Percentiles rank a stretch among this genome's conserved stretches.
These are phyloP conservation scores for Ceratoteleas bidentatus DNA, from an alignment of 1,140 invertebrate genomes.

Conservation along the genomic window DNA sequence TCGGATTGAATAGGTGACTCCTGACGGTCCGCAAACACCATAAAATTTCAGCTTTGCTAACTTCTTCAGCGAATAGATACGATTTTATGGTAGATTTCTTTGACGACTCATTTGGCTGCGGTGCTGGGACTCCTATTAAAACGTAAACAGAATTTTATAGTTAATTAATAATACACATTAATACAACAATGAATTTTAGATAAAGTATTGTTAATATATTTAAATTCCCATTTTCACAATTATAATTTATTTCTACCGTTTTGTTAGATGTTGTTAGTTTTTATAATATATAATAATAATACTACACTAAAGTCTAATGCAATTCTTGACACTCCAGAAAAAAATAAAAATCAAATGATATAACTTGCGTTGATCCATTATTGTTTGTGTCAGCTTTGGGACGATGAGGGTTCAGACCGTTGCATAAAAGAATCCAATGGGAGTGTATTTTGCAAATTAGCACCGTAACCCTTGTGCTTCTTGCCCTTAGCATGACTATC, in stretches of 20 bases:
- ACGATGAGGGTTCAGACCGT: not conserved
- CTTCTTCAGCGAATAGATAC: constrained; percentile 26
- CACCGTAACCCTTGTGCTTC: constrained; percentile 12
- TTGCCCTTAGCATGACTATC: constrained; percentile 13
- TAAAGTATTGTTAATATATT: not conserved
- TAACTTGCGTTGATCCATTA: not conserved
- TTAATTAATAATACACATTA: not conserved
- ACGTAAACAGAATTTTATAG: too few relatives aligned
- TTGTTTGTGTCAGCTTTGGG: constrained; percentile 2
- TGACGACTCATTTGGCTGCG: not conserved
- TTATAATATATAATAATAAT: too few relatives aligned
- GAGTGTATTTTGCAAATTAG: not conserved
- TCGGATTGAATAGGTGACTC: constrained; percentile 38
- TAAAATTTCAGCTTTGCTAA: constrained; percentile 56
- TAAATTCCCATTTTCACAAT: too few relatives aligned
- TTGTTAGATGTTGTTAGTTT: too few relatives aligned
- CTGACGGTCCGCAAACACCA: constrained; percentile 37
- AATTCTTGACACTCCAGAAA: too few relatives aligned
- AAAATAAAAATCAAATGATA: too few relatives aligned
- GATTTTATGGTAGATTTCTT: constrained; percentile 2
- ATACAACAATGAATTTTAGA: not conserved
- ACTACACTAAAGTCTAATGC: too few relatives aligned
- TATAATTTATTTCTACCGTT: too few relatives aligned
- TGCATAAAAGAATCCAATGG: not conserved
- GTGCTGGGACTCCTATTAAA: not conserved